Percentiles rank a stretch among this genome's conserved stretches.
phyloP scores from a whole-genome alignment of 2,797 vertebrate genomes.

The Chlorospingus flavigularis region DNA sequence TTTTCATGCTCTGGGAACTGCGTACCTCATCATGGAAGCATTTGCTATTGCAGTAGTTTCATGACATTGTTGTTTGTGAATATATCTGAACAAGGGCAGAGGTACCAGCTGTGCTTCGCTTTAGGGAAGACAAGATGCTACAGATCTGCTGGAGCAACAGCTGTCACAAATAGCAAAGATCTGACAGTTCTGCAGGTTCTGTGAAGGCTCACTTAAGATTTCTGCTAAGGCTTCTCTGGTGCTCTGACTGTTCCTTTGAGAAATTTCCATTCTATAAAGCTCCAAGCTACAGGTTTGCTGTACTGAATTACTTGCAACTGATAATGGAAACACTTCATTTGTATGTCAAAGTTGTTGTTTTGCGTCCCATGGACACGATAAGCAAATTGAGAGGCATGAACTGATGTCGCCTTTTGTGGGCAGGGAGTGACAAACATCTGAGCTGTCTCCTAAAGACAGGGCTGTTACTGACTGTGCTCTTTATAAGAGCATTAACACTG shows the following conservation, averaged over 20 bases:
- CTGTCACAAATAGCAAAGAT: not conserved
- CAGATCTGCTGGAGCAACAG: not conserved
- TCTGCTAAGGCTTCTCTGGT: not conserved
- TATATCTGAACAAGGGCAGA: not conserved
- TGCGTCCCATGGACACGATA: fast-evolving
- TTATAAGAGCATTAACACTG: not conserved
- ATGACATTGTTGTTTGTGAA: not conserved
- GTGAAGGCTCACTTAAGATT: not conserved
- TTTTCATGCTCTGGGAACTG: not conserved
- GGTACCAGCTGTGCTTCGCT: not conserved
- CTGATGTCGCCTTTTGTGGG: not conserved
- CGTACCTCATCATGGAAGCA: not conserved
- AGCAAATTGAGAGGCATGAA: not conserved
- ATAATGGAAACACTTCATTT: not conserved
- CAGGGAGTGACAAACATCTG: not conserved
- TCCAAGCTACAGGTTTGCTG: not conserved
- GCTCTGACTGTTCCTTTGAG: not conserved
- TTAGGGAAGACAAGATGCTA: not conserved
- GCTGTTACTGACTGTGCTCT: not conserved
- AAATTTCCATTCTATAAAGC: not conserved
- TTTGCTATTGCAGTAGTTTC: not conserved
- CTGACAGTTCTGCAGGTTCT: not conserved
- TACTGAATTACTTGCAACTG: not conserved
- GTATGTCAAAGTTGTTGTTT: not conserved
- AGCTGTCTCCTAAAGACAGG: not conserved